A percentile compares a stretch with the other conserved stretches of the same genome.
These are phyloP conservation scores for Plutomurus gul DNA, from an alignment of 1,140 invertebrate species.

Conservation along the genomic window DNA sequence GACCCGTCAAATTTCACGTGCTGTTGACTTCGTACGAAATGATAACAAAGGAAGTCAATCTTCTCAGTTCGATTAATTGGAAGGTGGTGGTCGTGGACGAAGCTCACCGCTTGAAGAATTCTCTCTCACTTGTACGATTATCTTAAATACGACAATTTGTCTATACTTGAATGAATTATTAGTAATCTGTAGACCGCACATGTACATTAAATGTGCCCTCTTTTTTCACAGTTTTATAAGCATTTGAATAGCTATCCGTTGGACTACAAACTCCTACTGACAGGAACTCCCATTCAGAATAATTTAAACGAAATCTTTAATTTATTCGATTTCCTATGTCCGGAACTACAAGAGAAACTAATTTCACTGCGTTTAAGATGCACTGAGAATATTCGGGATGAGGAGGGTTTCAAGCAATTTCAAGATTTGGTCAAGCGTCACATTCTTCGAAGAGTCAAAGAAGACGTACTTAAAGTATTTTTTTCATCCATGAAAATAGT, in stretches of 20 bases:
- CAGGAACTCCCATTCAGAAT: conserved; percentile 98
- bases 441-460: conserved; percentile 95
- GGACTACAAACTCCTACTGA: conserved; percentile 92
- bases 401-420: conserved; percentile 97
- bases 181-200: too few species aligned
- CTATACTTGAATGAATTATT: not conserved
- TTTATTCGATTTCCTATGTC: conserved; percentile 94
- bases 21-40: conserved; percentile 97
- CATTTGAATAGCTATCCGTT: conserved; percentile 91
- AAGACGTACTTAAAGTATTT: conserved; percentile 83
- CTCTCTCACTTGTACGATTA: conserved; percentile 99
- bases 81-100: conserved; percentile 97
- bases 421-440: conserved; percentile 98
- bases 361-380: conserved; percentile 67
- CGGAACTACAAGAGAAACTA: conserved; percentile 74
- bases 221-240: conserved; percentile 76
- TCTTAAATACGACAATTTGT: conserved; percentile 89
- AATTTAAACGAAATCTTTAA: conserved; percentile 99
- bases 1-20: conserved; percentile 95
- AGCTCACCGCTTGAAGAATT: conserved; percentile 97
- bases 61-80: conserved; percentile 97
- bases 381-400: conserved; percentile 65
- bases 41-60: conserved; percentile 94
- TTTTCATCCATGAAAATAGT: not conserved
- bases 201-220: too few species aligned